Base-by-base conservation (phyloP, 1,140 invertebrate genomes). In the Ruditapes philippinarum region DNA sequence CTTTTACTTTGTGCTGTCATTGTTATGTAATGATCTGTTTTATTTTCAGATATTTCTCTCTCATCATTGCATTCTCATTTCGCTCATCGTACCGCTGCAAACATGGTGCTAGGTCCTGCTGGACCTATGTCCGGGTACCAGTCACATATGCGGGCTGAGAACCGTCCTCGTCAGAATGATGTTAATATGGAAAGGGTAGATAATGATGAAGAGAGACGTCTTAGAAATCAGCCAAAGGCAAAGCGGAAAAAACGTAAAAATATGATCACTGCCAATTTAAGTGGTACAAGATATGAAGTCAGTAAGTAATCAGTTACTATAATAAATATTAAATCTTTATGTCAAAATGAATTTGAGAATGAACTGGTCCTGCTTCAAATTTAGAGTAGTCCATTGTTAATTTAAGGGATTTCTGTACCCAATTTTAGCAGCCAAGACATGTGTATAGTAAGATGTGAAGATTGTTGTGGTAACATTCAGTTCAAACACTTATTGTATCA, bases 221-320 rank as follows among this genome's bases (percentile, higher is more conserved):
- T 33, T 33, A 42, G 65, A 45, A 45, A 36, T 36, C 82, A 74
- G 62, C 89, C 89, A 68, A 89, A 93, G 65, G 93, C 94, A 78
- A 93, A 94, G 42, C 89, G 91, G 28, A 95, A 93, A 88, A 95
- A 94, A 80, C 91, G 90, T 87, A 92, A 92, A 25, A 89, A 91
- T 51, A 84, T 91, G 76, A 91, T 95, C 38, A 93, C 95, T 68
- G 95, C 94, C 0, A 95, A 96, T 91, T 89, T 96, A 22, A 92
- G 91, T 92, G 95, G 95, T 36, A 95, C 95, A n/a, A 91, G 95
- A 94, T 96, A 95, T 92, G 95, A 96, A 90, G 93, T 96, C 89
- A 94, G 95, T 96, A 94, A 92, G 94, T 94, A 33, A 42, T 19
- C n/a, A n/a, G n/a, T n/a, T n/a, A n/a, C n/a, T n/a, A n/a, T n/a